A percentile compares a stretch with the other conserved stretches of the same genome.
Evolutionary conservation across 2,888 invertebrate species (phyloP).

Genomic region (Laothoe populi): DNA sequence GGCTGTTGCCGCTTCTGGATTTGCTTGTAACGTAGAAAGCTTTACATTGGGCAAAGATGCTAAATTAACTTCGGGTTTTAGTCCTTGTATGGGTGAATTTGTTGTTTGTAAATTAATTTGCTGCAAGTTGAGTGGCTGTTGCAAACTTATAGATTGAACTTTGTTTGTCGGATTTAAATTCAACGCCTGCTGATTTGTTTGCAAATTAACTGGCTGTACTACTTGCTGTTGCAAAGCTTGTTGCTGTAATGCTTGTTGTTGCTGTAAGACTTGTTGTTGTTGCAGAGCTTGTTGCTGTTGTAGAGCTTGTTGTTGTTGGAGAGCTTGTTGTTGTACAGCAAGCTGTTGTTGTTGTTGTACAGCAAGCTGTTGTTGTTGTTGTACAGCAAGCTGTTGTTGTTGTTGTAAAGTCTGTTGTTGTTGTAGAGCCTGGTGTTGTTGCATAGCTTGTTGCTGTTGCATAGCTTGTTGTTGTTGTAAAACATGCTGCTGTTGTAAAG

Average conservation of each 20-base stretch:
- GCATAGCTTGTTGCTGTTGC: conserved; percentile 5
- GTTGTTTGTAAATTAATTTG: conserved; percentile 32
- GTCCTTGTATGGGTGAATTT: conserved; percentile 22
- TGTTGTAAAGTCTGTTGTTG: conserved; percentile 19
- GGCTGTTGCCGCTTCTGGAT: conserved; percentile 14
- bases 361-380: conserved; percentile 21
- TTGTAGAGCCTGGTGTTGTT: background rate
- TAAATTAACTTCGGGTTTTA: conserved; percentile 27
- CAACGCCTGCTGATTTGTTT: conserved; percentile 24
- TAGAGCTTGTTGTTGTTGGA: conserved; percentile 13
- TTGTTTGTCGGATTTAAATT: conserved; percentile 35
- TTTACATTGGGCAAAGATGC: conserved; percentile 25
- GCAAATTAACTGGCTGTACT: conserved; percentile 9
- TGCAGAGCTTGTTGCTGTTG: conserved; percentile 20
- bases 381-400: conserved; percentile 13
- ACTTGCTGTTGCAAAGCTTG: conserved; percentile 11
- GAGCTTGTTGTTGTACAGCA: conserved; percentile 22
- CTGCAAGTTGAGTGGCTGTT: conserved; percentile 42
- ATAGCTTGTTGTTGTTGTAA: conserved; percentile 24
- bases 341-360: background rate
- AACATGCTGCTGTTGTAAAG: conserved; percentile 25
- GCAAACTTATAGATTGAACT: conserved; percentile 39
- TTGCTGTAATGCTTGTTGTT: conserved; percentile 27
- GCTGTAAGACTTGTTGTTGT: conserved; percentile 14
- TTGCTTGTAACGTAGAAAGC: conserved; percentile 29